phyloP scores from a whole-genome alignment of 1,140 invertebrate genomes.

The Lutraria rhynchaena region DNA sequence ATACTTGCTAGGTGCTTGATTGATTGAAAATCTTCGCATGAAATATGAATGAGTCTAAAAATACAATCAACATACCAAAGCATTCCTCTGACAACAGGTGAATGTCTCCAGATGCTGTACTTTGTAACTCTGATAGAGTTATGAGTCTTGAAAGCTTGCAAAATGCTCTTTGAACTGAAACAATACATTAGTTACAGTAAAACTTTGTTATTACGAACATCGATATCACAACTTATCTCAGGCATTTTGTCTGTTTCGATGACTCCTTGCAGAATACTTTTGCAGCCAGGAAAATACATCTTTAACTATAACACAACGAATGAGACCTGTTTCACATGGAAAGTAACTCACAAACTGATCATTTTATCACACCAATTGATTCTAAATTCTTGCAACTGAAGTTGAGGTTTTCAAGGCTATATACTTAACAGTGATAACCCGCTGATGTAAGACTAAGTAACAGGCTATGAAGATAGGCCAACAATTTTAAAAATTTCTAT shows the following conservation, averaged over 20 bases:
- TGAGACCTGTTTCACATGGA: background rate
- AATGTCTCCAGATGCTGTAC: slow-evolving; percentile 57
- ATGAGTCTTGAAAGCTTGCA: slow-evolving; percentile 49
- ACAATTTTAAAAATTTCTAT: too few species aligned
- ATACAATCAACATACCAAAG: slow-evolving; percentile 49
- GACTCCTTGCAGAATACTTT: background rate
- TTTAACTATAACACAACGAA: background rate
- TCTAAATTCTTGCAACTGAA: too few species aligned
- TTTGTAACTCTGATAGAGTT: slow-evolving; percentile 51
- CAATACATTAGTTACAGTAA: background rate
- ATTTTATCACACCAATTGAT: too few species aligned
- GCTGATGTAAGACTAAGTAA: too few species aligned
- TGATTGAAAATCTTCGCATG: background rate
- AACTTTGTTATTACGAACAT: background rate
- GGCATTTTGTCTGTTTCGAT: too few species aligned
- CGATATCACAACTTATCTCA: background rate
- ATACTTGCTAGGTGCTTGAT: background rate
- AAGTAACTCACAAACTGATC: background rate
- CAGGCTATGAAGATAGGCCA: too few species aligned
- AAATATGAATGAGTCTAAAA: too few species aligned
- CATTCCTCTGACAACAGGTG: slow-evolving; percentile 25
- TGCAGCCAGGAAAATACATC: background rate
- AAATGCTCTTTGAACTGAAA: slow-evolving; percentile 55
- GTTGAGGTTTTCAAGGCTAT: too few species aligned
- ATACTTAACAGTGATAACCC: too few species aligned